A percentile compares a stretch with the other conserved stretches of the same genome.
These are phyloP conservation scores for Corythoichthys haematopterus DNA, from an alignment of 2,113 vertebrate genomes.

Conservation along the genomic window DNA sequence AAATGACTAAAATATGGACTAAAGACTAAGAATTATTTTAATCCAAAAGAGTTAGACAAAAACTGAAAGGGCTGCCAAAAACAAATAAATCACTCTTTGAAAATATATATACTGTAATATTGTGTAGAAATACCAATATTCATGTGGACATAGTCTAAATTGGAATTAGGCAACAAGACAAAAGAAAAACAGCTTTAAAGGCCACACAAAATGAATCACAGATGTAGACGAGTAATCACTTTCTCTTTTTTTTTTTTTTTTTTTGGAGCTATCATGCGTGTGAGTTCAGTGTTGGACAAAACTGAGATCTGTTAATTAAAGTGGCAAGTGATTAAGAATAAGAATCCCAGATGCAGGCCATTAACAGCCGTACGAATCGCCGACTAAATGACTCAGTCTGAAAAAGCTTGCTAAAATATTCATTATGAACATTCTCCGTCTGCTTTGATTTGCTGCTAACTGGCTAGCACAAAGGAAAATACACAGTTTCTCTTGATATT, in stretches of 20 bases:
- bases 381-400: conserved; percentile 24
- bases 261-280: not conserved
- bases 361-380: conserved; percentile 10
- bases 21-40: too few relatives aligned
- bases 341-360: conserved; percentile 31
- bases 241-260: not conserved
- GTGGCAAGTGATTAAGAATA: conserved; percentile 31
- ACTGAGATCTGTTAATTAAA: conserved; percentile 29
- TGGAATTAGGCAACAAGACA: conserved; percentile 2
- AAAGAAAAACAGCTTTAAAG: conserved; percentile 10
- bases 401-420: conserved; percentile 42
- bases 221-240: not conserved
- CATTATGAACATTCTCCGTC: conserved; percentile 44
- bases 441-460: conserved; percentile 28
- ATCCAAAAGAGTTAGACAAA: too few relatives aligned
- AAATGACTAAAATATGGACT: too few relatives aligned
- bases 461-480: conserved; percentile 20
- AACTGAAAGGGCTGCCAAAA: not conserved
- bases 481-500: conserved; percentile 34
- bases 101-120: not conserved
- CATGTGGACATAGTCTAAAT: conserved; percentile 10
- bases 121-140: not conserved
- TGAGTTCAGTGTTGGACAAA: conserved; percentile 13
- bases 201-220: not conserved
- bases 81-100: not conserved